These are phyloP conservation scores for Oophaga pumilio DNA, from an alignment of 2,113 vertebrate genomes.

Conservation along the genomic window DNA sequence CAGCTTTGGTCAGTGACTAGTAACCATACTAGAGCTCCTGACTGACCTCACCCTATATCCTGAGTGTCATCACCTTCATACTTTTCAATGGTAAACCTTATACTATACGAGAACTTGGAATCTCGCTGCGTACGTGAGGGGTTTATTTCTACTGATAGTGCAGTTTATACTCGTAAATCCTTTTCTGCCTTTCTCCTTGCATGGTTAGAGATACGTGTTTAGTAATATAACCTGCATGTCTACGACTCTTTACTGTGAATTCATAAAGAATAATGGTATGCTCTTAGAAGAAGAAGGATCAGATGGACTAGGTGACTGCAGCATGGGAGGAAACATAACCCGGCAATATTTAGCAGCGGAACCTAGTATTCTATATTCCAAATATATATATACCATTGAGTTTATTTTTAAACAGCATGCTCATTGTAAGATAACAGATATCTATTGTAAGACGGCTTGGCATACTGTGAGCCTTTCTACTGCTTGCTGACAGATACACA, in stretches of 20 bases:
- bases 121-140: neutral
- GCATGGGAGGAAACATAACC: neutral
- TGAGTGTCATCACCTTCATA: neutral
- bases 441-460: neutral
- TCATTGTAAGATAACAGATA: slow-evolving; percentile 10
- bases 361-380: neutral
- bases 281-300: neutral
- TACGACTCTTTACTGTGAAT: neutral
- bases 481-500: neutral
- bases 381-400: neutral
- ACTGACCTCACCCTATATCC: neutral
- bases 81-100: neutral
- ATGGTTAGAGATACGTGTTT: neutral
- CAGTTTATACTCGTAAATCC: neutral
- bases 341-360: neutral
- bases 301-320: neutral
- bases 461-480: neutral
- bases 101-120: neutral
- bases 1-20: too few species aligned
- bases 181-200: neutral
- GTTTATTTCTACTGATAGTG: neutral
- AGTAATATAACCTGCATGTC: neutral
- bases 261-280: neutral
- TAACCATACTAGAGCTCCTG: too few species aligned
- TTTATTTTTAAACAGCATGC: slow-evolving; percentile 33